Base-by-base conservation (phyloP, 1,140 invertebrate genomes). In the Palaemon carinicauda region DNA sequence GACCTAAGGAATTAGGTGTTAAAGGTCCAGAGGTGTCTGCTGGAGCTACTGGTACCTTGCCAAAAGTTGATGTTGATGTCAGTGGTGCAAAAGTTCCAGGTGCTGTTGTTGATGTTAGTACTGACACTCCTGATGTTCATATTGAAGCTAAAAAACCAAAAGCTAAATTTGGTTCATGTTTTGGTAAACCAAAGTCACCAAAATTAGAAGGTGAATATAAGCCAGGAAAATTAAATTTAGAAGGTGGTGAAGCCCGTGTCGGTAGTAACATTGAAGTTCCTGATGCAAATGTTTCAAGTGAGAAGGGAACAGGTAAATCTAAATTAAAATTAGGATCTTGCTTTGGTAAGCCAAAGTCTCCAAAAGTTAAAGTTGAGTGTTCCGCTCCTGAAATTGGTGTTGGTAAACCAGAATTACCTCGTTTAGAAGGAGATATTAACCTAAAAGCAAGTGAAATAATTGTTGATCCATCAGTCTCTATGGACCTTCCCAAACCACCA, bases 131-230 rank as follows among this genome's bases (percentile, higher is more conserved):
- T 41, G 33, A 41, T 41, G 33, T 65, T 65, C 14, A 56, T 15
- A 5, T 80, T 24, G 24, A 69, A 60, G 56, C 27, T 1, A 31
- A 80, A 54, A 80, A 56, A 17, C 29, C 78, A 0, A 80, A 80
- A 56, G 9, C 19, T 5, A 75, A 77, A 31, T 29, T 84, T 12
- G 29, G 21, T 12, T 74, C 78, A 50, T 87, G 78, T 41, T 87
- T 87, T 51, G 79, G 86, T 14, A 82, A 87, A n/a, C 52, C 86
- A 9, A 82, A 87, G 41, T 19, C 21, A 27, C 33, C 50, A 12
- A 19, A 82, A 56, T 21, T 87, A 17, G 80, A 82, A 21, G 71
- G 56, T 50, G 51, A 75, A 31, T 87, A 77, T 65, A 87, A 82
- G 53, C 51, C 79, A 50, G 78, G 51, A 27, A 52, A 78, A 60